Base-by-base conservation (phyloP, 2,888 invertebrate species). In the Ectemnius continuus region DNA sequence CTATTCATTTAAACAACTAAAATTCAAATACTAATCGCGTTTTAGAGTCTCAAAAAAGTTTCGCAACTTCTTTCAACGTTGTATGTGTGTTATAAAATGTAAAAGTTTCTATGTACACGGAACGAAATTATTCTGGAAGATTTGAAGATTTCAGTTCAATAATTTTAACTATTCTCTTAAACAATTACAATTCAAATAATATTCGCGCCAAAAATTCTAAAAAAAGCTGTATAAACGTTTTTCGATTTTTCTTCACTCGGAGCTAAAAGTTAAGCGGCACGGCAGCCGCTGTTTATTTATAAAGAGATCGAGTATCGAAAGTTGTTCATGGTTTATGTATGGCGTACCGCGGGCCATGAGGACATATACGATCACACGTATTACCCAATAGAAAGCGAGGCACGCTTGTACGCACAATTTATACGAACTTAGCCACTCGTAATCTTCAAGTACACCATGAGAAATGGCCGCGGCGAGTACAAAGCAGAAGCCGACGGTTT, bases 311-410 rank as follows among this genome's bases (percentile, higher is more conserved):
- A 78, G 59, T 75, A 83, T 81, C 79, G 86, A 87, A 87, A 86
- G 86, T 83, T 75, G 81, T 83, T 85, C 85, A 85, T 86, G 78
- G 80, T 82, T 86, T 85, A 86, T 85, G 86, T 86, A 84, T 80
- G 77, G 71, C 82, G 70, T 73, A 78, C 67, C 68, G 61, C 67
- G 67, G 59, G 67, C 75, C 67, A 67, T 61, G 69, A 73, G 73
- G 79, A 78, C 85, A 82, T 72, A 82, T 77, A 81, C 81, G 79
- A 81, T 81, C 81, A 70, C 76, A 76, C 66, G 78, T 83, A 80
- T 86, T 86, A 86, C 84, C 81, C 84, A 86, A 86, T 86, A 84
- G 86, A 86, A 86, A 84, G 84, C 64, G 75, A 23, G 3, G 78
- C 69, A 57, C 64, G 65, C 62, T 73, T 65, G 23, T 73, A 73